These are phyloP conservation scores for Gavialis gangeticus DNA, from an alignment of 2,113 vertebrate species.

Conservation along the genomic window DNA sequence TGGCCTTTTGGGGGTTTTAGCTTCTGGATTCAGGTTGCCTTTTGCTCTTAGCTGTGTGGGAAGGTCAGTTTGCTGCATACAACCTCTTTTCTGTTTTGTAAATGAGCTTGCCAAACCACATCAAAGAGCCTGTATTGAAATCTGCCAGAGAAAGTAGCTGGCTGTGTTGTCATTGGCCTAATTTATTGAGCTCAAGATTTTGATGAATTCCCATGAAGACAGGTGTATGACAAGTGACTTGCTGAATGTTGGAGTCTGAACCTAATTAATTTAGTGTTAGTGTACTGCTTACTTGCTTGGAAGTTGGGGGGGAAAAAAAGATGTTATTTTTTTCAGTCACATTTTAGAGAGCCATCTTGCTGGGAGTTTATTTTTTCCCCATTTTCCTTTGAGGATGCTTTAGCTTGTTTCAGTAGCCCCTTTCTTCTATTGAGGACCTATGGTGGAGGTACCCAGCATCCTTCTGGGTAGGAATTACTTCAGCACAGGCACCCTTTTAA, in stretches of 20 bases:
- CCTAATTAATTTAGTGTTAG: neutral
- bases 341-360: neutral
- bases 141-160: neutral
- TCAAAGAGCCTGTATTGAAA: neutral
- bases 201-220: neutral
- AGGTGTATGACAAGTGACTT: neutral
- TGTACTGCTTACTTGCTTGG: neutral
- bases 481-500: neutral
- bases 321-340: too few species aligned
- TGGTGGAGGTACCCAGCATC: neutral
- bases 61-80: neutral
- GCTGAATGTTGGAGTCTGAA: neutral
- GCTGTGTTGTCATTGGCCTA: neutral
- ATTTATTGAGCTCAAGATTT: neutral
- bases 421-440: neutral
- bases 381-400: neutral
- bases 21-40: neutral
- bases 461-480: neutral
- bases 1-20: neutral
- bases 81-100: neutral
- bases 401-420: too few species aligned
- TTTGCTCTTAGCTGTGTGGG: neutral
- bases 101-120: neutral
- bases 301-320: too few species aligned
- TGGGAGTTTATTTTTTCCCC: neutral